Percentiles rank a stretch among this genome's conserved stretches.
These are phyloP conservation scores for Taxidea taxus DNA, from an alignment of 2,113 vertebrate species.

Conservation along the genomic window DNA sequence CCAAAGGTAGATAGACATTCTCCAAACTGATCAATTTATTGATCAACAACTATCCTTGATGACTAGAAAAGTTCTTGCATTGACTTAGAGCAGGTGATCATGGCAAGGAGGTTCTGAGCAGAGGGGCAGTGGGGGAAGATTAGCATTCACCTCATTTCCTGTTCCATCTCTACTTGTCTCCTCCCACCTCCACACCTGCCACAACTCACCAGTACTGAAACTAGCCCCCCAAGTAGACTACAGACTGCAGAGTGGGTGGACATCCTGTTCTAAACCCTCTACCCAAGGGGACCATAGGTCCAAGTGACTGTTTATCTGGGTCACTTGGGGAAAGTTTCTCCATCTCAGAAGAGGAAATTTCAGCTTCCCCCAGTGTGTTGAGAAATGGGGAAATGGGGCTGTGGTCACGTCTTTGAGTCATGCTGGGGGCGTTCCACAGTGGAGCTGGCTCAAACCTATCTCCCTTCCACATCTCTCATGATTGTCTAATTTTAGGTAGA, in stretches of 20 bases:
- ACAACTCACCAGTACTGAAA: not conserved
- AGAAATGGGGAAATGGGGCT: slow-evolving; percentile 17
- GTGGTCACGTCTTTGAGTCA: not conserved
- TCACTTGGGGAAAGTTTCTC: not conserved
- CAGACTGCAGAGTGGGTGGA: not conserved
- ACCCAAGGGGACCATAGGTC: not conserved
- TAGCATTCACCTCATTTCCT: not conserved
- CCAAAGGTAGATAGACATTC: not conserved
- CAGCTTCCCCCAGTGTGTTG: not conserved
- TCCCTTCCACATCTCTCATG: not conserved
- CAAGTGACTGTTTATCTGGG: not conserved
- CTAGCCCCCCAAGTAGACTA: not conserved
- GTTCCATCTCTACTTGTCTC: not conserved
- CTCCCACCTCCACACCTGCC: not conserved
- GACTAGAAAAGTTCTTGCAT: not conserved
- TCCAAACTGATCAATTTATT: not conserved
- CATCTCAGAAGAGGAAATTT: slow-evolving; percentile 15
- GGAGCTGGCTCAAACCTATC: not conserved
- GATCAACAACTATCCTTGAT: not conserved
- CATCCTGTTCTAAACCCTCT: not conserved
- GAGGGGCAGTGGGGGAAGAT: too few species aligned
- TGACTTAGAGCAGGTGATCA: not conserved
- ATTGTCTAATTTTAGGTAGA: not conserved
- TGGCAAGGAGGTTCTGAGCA: not conserved
- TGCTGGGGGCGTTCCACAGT: rapidly evolving